Evolutionary conservation across 2,113 vertebrate species (phyloP).

Genomic region (Perca fluviatilis): DNA sequence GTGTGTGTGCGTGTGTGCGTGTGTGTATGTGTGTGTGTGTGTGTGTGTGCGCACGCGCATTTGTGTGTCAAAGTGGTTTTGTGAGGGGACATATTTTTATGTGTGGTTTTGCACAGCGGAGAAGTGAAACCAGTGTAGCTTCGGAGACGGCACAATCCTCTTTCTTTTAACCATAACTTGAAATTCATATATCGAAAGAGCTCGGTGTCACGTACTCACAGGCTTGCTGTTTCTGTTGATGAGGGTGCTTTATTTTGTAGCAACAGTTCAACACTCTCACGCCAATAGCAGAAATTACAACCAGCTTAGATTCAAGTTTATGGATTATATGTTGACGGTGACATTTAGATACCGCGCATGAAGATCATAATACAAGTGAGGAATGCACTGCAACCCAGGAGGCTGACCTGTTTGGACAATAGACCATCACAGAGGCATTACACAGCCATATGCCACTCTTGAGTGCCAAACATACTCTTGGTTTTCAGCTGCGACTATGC

Average conservation of each 20-base stretch:
- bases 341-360: conserved; percentile 45
- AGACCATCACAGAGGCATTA: conserved; percentile 49
- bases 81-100: conserved; percentile 29
- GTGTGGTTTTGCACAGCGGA: conserved; percentile 65
- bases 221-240: conserved; percentile 27
- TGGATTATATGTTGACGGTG: conserved; percentile 29
- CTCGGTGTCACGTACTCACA: background rate
- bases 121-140: conserved; percentile 80
- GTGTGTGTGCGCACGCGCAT: conserved; percentile 7
- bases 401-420: conserved; percentile 58
- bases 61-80: conserved; percentile 23
- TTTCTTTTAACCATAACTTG: conserved; percentile 39
- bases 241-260: conserved; percentile 17
- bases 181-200: conserved; percentile 46
- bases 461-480: background rate
- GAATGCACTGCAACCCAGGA: conserved; percentile 55
- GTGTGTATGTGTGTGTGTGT: conserved; percentile 10
- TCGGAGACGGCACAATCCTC: conserved; percentile 44
- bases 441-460: conserved; percentile 7
- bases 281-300: background rate
- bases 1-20: conserved; percentile 29
- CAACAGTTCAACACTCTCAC: conserved; percentile 10
- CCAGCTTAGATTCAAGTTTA: conserved; percentile 24
- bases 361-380: conserved; percentile 42
- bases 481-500: background rate